Percentiles rank a stretch among this genome's conserved stretches.
Evolutionary conservation across 2,797 vertebrate genomes (phyloP).

Genomic region (Clarias fuscus): DNA sequence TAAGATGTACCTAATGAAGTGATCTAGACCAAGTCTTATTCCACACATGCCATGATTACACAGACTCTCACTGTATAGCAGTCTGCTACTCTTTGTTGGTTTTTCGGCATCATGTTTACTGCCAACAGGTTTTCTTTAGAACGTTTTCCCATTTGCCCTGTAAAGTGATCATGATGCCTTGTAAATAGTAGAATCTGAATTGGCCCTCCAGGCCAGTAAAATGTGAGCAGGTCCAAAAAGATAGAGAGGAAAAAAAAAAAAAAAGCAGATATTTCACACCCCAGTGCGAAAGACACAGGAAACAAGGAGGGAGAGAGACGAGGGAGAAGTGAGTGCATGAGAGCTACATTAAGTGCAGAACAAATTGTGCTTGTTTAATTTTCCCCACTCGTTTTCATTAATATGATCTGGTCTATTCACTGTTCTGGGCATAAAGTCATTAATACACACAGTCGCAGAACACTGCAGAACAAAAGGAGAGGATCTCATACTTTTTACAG

Average conservation of each 20-base stretch:
- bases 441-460: conserved; percentile 14
- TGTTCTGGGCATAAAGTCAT: not conserved
- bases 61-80: not conserved
- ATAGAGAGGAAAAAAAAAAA: not conserved
- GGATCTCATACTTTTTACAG: not conserved
- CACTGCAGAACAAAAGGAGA: conserved; percentile 21
- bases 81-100: conserved; percentile 17
- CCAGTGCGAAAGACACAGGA: conserved; percentile 18
- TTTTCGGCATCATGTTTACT: conserved; percentile 54
- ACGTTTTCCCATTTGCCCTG: conserved; percentile 60
- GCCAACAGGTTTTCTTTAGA: conserved; percentile 62
- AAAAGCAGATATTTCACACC: conserved; percentile 12
- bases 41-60: not conserved
- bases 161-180: conserved; percentile 57
- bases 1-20: not conserved
- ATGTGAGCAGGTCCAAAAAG: conserved; percentile 40
- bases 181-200: conserved; percentile 72
- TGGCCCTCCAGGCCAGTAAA: conserved; percentile 60
- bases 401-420: conserved; percentile 22
- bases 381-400: conserved; percentile 33
- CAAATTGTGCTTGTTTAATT: conserved; percentile 4
- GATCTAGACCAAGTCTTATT: not conserved
- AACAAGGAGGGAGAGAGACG: conserved; percentile 35
- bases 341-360: conserved; percentile 12
- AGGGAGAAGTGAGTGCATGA: not conserved